A percentile compares a stretch with the other conserved stretches of the same genome.
Evolutionary conservation across 2,113 vertebrate species (phyloP).

Genomic region (Leptosomus discolor): DNA sequence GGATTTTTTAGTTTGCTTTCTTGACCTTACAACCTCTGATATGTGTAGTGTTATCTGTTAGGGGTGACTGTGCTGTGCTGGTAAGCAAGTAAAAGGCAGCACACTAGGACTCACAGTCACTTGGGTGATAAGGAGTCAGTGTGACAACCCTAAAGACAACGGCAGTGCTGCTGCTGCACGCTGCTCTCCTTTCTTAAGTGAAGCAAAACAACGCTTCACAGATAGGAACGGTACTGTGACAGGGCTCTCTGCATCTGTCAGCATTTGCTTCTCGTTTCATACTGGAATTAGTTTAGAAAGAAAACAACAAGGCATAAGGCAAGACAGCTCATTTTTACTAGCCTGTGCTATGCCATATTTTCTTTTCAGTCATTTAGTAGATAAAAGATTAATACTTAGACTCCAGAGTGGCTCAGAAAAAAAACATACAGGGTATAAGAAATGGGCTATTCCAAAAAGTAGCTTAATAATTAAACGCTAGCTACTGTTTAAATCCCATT

Average conservation of each 20-base stretch:
- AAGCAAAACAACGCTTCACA: not conserved
- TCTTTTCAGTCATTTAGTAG: not conserved
- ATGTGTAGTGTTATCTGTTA: not conserved
- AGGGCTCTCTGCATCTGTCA: not conserved
- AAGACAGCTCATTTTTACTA: not conserved
- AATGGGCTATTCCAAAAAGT: not conserved
- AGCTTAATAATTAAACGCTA: not conserved
- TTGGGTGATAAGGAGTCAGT: not conserved
- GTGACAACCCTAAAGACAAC: not conserved
- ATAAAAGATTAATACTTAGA: slow-evolving; percentile 1
- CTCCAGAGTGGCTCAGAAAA: not conserved
- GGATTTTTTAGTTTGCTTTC: not conserved
- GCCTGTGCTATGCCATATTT: not conserved
- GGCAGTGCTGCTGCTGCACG: not conserved
- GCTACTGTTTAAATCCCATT: slow-evolving; percentile 18
- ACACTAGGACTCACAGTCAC: not conserved
- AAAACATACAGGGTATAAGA: not conserved
- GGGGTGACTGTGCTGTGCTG: not conserved
- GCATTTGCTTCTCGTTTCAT: not conserved
- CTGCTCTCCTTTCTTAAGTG: not conserved
- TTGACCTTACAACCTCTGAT: not conserved
- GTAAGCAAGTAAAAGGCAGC: not conserved
- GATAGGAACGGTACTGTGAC: not conserved
- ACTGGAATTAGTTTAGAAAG: not conserved
- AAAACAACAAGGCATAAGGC: not conserved